Conservation (phyloP, 2,888 invertebrate species). For the Alsophila aescularia region DNA sequence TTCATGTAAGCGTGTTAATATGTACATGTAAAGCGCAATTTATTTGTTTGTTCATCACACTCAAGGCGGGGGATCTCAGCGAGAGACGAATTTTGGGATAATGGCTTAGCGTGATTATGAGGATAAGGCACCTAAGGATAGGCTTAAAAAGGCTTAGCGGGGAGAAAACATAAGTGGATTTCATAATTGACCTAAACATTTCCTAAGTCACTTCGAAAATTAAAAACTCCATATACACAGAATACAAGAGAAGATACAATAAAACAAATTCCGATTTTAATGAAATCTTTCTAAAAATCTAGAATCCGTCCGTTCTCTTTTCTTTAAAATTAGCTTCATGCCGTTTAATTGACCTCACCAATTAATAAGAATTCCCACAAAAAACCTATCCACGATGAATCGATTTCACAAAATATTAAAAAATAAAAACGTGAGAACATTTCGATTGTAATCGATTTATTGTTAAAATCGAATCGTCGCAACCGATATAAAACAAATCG, state of each 20-base stretch:
- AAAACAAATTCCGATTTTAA: not conserved
- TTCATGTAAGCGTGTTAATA: slow-evolving; percentile 47
- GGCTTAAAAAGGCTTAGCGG: slow-evolving; percentile 34
- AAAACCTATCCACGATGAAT: slow-evolving; percentile 67
- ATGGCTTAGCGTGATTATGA: slow-evolving; percentile 62
- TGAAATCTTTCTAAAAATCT: slow-evolving; percentile 1
- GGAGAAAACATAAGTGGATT: slow-evolving; percentile 15
- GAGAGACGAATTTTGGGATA: slow-evolving; percentile 80
- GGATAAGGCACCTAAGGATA: slow-evolving; percentile 35
- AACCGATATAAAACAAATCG: slow-evolving; percentile 75
- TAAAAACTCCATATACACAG: not conserved
- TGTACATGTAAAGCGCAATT: slow-evolving; percentile 78
- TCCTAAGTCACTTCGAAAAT: not conserved
- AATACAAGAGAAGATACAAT: not conserved
- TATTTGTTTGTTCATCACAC: slow-evolving; percentile 83
- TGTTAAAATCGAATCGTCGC: slow-evolving; percentile 74
- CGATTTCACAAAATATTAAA: slow-evolving; percentile 71
- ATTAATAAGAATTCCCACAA: slow-evolving; percentile 48
- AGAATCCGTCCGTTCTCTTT: not conserved
- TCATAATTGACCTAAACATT: slow-evolving; percentile 11
- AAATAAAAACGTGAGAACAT: slow-evolving; percentile 81
- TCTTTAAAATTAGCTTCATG: not conserved
- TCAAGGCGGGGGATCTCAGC: slow-evolving; percentile 72
- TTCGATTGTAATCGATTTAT: slow-evolving; percentile 65
- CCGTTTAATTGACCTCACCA: slow-evolving; percentile 7